These are phyloP conservation scores for Chloroclysta siterata DNA, from an alignment of 2,888 invertebrate genomes.

Conservation along the genomic window DNA sequence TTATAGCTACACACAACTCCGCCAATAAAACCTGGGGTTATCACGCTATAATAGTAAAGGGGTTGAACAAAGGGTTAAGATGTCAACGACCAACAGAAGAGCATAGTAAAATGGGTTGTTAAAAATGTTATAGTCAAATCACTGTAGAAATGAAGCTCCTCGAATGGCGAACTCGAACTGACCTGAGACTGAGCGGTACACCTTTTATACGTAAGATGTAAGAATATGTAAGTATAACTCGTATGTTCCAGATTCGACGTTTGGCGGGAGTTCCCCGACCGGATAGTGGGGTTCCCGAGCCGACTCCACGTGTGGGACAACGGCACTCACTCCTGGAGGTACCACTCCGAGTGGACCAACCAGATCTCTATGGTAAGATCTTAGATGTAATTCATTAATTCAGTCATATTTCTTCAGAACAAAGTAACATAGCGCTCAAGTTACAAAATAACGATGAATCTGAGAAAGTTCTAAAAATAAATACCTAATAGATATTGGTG, in stretches of 20 bases:
- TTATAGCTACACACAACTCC: constrained; percentile 13
- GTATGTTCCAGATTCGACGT: constrained; percentile 88
- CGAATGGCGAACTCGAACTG: too few species aligned
- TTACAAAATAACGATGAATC: too few species aligned
- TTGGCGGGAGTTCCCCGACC: constrained; percentile 98
- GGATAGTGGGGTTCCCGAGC: constrained; percentile 98
- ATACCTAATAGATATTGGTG: too few species aligned
- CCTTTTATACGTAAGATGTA: too few species aligned
- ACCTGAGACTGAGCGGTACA: too few species aligned
- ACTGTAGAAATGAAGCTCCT: too few species aligned
- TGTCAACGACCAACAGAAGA: background rate
- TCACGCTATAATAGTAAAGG: constrained; percentile 13
- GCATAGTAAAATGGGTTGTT: background rate
- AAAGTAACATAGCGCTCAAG: too few species aligned
- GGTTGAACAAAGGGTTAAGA: constrained; percentile 2
- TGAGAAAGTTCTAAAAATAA: too few species aligned
- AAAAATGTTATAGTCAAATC: background rate
- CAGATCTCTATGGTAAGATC: constrained; percentile 94
- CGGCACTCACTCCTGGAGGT: constrained; percentile 92
- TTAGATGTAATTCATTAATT: too few species aligned
- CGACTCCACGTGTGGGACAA: constrained; percentile 98
- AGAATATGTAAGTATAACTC: background rate
- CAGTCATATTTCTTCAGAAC: too few species aligned
- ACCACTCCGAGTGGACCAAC: constrained; percentile 99
- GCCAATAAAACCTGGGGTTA: constrained; percentile 17